Evolutionary conservation across 2,888 invertebrate genomes (phyloP), one percentile per base, ranked within the genome.

Genomic region (Cheilosia scutellata): DNA sequence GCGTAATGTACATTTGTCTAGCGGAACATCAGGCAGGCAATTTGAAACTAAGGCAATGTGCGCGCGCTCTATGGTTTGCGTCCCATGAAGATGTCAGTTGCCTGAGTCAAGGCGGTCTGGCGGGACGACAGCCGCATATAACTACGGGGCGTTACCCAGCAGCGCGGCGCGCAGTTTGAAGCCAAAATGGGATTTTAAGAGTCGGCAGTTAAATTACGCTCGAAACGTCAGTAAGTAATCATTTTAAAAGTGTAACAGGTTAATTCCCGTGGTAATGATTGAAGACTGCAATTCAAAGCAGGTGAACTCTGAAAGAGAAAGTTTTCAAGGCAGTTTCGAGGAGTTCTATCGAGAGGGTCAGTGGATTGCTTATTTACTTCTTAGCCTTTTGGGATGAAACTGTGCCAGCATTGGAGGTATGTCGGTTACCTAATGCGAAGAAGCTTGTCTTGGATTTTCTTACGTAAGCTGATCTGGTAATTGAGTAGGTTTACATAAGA

Each of bases 231-330:
- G 65, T 37, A 53, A 47, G 75, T 71, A 80, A 75, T 80, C 63
- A 68, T 80, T 80, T 80, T 68, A 55, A 37, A 84, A 84, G 71
- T 84, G 84, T 80, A 80, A 80, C 80, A 80, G 80, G 66, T 80
- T 84, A 72, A 71, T 82, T 70, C 77, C 6, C 13, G 37, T 13
- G 27, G 27, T 82, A 82, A 84, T 75, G 74, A 84, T 70, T 70
- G 74, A 70, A 60, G 27, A 47, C 44, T 49, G 75, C 25, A 5
- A 49, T 70, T 55, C 72, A 51, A 40, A 58, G 44, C 75, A 66
- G 80, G 65, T 84, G 75, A 68, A 58, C 13, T 33, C 5, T 6
- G 65, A 84, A 70, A 76, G 75, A 84, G 80, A 84, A 84, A 84
- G 84, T 84, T 57, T 20, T 44, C 47, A 47, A 16, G 47, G 16